A percentile compares a stretch with the other conserved stretches of the same genome.
Evolutionary conservation across 2,113 vertebrate species (phyloP).

Genomic region (Chascanopsetta lugubris): DNA sequence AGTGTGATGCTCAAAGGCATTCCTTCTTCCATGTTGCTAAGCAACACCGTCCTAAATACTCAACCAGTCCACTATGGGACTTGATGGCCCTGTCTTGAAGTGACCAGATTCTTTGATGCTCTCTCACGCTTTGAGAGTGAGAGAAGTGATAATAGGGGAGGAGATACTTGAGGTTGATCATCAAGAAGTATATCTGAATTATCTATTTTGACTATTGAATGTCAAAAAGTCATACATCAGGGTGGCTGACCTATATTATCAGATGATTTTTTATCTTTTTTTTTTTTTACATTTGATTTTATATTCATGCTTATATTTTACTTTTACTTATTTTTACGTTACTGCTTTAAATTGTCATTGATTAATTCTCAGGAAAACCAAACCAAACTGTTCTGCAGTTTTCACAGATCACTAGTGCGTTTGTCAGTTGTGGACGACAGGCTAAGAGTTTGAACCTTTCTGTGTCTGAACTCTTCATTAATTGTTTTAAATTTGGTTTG

Average conservation of each 20-base stretch:
- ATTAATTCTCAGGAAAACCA: too few species aligned
- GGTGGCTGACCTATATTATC: too few species aligned
- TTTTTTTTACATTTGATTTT: not conserved
- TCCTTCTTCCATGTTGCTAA: constrained; percentile 43
- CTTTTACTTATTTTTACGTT: not conserved
- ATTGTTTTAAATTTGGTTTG: not conserved
- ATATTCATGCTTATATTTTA: too few species aligned
- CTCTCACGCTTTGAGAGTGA: not conserved
- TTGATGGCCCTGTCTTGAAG: constrained; percentile 36
- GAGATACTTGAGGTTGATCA: too few species aligned
- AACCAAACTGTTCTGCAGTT: too few species aligned
- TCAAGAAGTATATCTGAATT: too few species aligned
- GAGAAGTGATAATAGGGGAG: too few species aligned
- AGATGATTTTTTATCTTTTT: too few species aligned
- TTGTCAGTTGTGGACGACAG: not conserved
- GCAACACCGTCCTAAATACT: constrained; percentile 45
- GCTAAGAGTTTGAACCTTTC: not conserved
- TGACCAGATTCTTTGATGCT: constrained; percentile 29
- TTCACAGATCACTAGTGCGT: not conserved
- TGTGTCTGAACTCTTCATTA: not conserved
- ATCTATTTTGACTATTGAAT: too few species aligned
- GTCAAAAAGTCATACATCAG: too few species aligned
- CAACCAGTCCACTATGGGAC: constrained; percentile 36
- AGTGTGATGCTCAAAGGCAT: constrained; percentile 46
- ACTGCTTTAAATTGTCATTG: too few species aligned